Evolutionary conservation across 2,888 invertebrate species (phyloP), one percentile per base, ranked within the genome.

Genomic region (Atrina japonica): DNA sequence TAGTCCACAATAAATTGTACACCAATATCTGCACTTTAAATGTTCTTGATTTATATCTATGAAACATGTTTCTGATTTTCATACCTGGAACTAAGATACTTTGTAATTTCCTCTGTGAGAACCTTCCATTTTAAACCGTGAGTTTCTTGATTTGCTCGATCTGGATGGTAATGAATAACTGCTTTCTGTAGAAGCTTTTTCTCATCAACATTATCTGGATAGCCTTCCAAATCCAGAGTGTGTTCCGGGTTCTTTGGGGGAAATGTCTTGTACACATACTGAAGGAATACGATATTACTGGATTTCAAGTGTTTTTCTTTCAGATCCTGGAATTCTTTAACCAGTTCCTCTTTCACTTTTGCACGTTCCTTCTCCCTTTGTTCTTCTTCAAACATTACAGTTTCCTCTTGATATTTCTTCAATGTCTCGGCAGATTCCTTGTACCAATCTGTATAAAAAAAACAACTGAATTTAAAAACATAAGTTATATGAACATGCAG

Each of bases 361-460:
- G 45, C 66, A 35, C 23, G 45, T 21, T 52, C 70, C 27, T 56
- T 58, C 16, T 70, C 23, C 47, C 60, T 53, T 27, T 65, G 35
- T 45, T 27, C 49, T 6, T 70, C 56, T 29, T 70, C 80, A 16
- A 73, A 59, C 23, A 23, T 47, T 0, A 78, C 55, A 5, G 69
- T 70, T 69, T 84, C 81, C 53, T 66, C 45, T 53, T 84, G 84
- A 55, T 80, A 83, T 3, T 67, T 43, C 14, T 67, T 66, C 23
- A 84, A 18, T 1, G 73, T 70, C 6, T 66, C 67, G 1, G 59
- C 73, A 29, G 78, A 77, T n/a, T 72, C 70, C 40, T 73, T 66
- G 70, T 77, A 83, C 84, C 84, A 84, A 29, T 77, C 84, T 84
- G 68, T 11, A 76, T 69, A 66, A 41, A 56, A 55, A 53, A 47